Conservation (phyloP, 2,113 vertebrate species). For the Sinocyclocheilus rhinocerous region DNA sequence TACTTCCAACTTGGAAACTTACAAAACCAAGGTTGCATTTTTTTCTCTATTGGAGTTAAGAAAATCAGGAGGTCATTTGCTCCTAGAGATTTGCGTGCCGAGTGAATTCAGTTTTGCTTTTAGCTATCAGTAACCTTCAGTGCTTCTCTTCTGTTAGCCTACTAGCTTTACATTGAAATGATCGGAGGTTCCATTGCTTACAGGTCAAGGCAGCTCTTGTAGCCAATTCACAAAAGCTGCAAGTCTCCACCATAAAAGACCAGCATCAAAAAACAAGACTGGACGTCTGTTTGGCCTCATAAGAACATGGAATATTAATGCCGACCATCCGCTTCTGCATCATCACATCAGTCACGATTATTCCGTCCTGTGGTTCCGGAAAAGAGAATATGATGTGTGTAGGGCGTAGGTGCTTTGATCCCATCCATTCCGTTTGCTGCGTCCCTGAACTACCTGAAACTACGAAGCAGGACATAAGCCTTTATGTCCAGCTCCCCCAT, state of each 20-base stretch:
- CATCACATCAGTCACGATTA: slow-evolving; percentile 49
- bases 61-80: slow-evolving; percentile 24
- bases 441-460: slow-evolving; percentile 31
- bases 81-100: not conserved
- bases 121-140: not conserved
- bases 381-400: slow-evolving; percentile 33
- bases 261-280: not conserved
- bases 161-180: not conserved
- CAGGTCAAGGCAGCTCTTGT: slow-evolving; percentile 49
- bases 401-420: not conserved
- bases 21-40: not conserved
- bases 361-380: slow-evolving; percentile 33
- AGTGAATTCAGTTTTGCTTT: slow-evolving; percentile 3
- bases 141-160: slow-evolving; percentile 10
- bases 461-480: not conserved
- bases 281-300: slow-evolving; percentile 1
- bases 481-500: not conserved
- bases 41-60: not conserved
- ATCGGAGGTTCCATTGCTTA: slow-evolving; percentile 1
- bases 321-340: slow-evolving; percentile 27
- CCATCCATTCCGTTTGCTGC: not conserved
- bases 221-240: slow-evolving; percentile 14
- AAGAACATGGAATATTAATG: slow-evolving; percentile 54
- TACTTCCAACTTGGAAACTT: not conserved
- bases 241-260: slow-evolving; percentile 33